Evolutionary conservation across 1,140 invertebrate genomes (phyloP).

Genomic region (Drosophila orosa): DNA sequence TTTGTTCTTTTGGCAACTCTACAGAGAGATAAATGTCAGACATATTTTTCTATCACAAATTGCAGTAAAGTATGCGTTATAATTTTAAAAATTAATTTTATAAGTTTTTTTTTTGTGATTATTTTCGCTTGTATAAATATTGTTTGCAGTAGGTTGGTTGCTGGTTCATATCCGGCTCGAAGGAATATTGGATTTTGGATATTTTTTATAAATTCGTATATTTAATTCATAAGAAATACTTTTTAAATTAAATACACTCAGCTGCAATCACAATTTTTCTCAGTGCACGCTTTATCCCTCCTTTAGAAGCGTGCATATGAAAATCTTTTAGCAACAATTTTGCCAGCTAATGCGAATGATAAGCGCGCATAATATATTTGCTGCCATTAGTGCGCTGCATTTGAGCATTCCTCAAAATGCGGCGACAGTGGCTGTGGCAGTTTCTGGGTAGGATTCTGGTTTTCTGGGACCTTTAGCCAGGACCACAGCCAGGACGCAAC

Average conservation of each 20-base stretch:
- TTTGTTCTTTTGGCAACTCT: constrained; percentile 25
- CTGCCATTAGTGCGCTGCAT: constrained; percentile 73
- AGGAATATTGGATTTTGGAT: too few species aligned
- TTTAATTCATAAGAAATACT: too few species aligned
- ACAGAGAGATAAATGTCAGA: not conserved
- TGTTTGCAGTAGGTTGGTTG: too few species aligned
- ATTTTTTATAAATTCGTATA: too few species aligned
- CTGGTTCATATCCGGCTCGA: too few species aligned
- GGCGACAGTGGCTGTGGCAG: constrained; percentile 16
- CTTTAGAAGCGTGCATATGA: constrained; percentile 17
- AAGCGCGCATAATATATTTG: constrained; percentile 76
- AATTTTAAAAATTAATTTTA: not conserved
- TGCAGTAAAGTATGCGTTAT: not conserved
- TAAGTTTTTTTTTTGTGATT: too few species aligned
- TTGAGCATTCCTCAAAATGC: constrained; percentile 61
- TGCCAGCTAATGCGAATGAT: constrained; percentile 75
- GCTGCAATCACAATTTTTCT: not conserved
- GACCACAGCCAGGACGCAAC: constrained; percentile 4
- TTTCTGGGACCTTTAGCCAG: constrained; percentile 9
- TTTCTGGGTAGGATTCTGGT: constrained; percentile 3
- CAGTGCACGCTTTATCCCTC: not conserved
- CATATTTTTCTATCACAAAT: fast-evolving
- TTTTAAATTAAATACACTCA: not conserved
- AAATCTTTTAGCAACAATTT: constrained; percentile 75
- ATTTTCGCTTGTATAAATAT: not conserved